phyloP scores from a whole-genome alignment of 2,797 vertebrate species.

The Rallus crepitans region DNA sequence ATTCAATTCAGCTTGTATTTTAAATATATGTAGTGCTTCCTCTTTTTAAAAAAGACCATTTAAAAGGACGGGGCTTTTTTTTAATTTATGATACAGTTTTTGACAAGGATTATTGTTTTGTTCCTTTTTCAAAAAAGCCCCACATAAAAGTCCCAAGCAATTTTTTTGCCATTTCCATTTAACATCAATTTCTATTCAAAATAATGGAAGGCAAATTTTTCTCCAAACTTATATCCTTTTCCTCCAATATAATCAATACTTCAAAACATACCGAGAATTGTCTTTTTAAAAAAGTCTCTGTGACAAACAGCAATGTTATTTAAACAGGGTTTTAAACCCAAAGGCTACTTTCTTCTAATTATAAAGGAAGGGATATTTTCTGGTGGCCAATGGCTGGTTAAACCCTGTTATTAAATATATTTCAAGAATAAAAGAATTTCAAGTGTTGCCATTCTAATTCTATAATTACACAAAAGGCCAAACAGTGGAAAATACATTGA shows the following conservation, averaged over 20 bases:
- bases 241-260: neutral
- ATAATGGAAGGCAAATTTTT: neutral
- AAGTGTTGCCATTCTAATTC: neutral
- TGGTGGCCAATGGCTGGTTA: neutral
- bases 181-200: neutral
- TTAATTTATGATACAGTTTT: neutral
- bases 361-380: neutral
- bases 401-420: neutral
- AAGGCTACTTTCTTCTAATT: slow-evolving; percentile 6
- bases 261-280: neutral
- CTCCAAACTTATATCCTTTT: neutral
- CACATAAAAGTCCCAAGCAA: neutral
- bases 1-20: neutral
- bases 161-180: neutral
- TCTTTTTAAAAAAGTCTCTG: neutral
- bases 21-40: neutral
- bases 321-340: slow-evolving; percentile 3
- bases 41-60: neutral
- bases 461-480: neutral
- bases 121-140: neutral
- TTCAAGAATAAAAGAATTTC: slow-evolving; percentile 14
- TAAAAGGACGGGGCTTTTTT: neutral
- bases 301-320: neutral
- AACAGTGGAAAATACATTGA: neutral
- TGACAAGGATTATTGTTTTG: neutral